Conservation (phyloP, 2,797 vertebrate genomes). For the Crypturellus tataupa region DNA sequence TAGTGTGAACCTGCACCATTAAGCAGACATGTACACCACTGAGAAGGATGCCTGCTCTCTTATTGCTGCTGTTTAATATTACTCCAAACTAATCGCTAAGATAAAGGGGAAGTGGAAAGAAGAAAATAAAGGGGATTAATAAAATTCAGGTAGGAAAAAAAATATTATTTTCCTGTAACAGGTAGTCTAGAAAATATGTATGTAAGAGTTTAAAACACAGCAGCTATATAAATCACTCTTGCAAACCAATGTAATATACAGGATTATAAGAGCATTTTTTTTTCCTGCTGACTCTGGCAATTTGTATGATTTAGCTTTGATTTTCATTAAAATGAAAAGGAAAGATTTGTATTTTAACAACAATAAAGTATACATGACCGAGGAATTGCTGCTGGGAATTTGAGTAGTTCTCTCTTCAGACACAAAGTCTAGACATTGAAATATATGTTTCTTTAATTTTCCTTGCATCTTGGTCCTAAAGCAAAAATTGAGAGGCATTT, state of each 20-base stretch:
- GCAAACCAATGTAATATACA: background rate
- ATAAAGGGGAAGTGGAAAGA: background rate
- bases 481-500: background rate
- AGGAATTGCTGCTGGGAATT: conserved; percentile 26
- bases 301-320: conserved; percentile 38
- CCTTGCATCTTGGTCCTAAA: background rate
- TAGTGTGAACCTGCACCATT: conserved; percentile 36
- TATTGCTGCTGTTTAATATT: background rate
- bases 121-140: conserved; percentile 14
- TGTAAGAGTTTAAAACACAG: background rate
- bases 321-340: conserved; percentile 45
- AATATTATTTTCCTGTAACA: background rate
- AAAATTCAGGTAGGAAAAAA: background rate
- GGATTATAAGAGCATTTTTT: background rate
- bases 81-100: conserved; percentile 30
- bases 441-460: background rate
- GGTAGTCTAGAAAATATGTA: background rate
- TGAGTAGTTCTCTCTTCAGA: background rate
- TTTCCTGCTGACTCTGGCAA: background rate
- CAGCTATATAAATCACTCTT: background rate
- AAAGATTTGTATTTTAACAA: background rate
- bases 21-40: background rate
- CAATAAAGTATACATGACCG: background rate
- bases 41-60: conserved; percentile 21
- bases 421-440: background rate